Conservation (phyloP, 2,797 vertebrate species). For the Oryzias sinensis region DNA sequence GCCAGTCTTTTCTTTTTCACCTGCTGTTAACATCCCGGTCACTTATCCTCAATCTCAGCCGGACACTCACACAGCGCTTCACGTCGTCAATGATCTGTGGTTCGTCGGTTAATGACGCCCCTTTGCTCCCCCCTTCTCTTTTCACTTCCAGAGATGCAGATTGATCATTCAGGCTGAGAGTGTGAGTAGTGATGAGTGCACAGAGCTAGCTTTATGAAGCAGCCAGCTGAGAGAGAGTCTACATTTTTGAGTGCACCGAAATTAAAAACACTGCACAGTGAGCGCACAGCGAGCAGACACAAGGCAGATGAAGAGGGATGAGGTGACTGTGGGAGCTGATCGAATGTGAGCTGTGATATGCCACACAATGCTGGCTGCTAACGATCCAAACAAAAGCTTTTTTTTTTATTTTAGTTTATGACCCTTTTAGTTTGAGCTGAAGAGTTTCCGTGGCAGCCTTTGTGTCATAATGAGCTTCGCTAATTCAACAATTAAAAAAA, state of each 20-base stretch:
- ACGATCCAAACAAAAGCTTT: slow-evolving; percentile 43
- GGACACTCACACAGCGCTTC: slow-evolving; percentile 17
- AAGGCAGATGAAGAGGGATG: slow-evolving; percentile 48
- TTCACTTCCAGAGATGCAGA: slow-evolving; percentile 76
- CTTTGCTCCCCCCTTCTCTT: slow-evolving; percentile 59
- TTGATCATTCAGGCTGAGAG: slow-evolving; percentile 76
- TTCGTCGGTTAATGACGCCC: slow-evolving; percentile 54
- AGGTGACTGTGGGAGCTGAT: slow-evolving; percentile 52
- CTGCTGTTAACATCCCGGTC: slow-evolving; percentile 22
- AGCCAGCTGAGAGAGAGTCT: slow-evolving; percentile 47
- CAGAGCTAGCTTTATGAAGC: slow-evolving; percentile 58
- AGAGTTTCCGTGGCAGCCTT: slow-evolving; percentile 56
- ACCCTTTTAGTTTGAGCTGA: slow-evolving; percentile 16
- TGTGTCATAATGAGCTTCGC: slow-evolving; percentile 3
- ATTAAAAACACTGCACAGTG: slow-evolving; percentile 44
- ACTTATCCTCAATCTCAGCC: slow-evolving; percentile 7
- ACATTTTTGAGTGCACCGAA: slow-evolving; percentile 45
- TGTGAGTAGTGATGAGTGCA: slow-evolving; percentile 72
- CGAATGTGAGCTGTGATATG: slow-evolving; percentile 51
- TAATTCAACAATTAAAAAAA: not conserved
- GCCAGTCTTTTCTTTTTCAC: slow-evolving; percentile 27
- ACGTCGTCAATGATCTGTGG: slow-evolving; percentile 30
- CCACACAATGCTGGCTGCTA: slow-evolving; percentile 45
- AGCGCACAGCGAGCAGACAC: slow-evolving; percentile 32
- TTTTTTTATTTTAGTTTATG: slow-evolving; percentile 37